Evolutionary conservation across 2,888 invertebrate species (phyloP), one percentile per base, ranked within the genome.

Genomic region (Keiferia lycopersicella): DNA sequence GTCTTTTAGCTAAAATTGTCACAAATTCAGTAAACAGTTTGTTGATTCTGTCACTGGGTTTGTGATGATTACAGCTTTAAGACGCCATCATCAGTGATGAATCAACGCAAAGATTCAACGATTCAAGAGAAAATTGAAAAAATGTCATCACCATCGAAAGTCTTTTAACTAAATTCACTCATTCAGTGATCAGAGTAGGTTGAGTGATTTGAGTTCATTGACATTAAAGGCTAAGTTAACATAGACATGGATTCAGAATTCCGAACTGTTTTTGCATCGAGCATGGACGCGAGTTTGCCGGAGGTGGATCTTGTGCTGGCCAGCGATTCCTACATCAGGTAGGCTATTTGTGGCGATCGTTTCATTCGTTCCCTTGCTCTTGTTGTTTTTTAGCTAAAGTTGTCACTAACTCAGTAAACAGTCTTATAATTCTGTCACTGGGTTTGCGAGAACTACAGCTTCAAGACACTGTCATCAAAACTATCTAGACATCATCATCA

Each of bases 31-130:
- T 39, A 58, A 18, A 58, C 18, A 39, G 58, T 58, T 38, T 45
- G 14, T 6, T 57, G 2, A 39, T 18, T 58, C 58, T 58, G 67
- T 69, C 74, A 75, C 71, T 72, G 71, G 71, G 71, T 69, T 62
- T 60, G 50, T 67, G 68, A 70, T 68, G 64, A 65, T 63, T 66
- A 48, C 53, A 16, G 18, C 10, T 66, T 48, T 20, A 41, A 38
- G 64, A 62, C 56, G 62, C 48, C 39, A 57, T 53, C 51, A 41
- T 64, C 66, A 64, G 26, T 6, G n/a, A n/a, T n/a, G n/a, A n/a
- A n/a, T n/a, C n/a, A n/a, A n/a, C n/a, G n/a, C n/a, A n/a, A n/a
- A n/a, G n/a, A n/a, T n/a, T n/a, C n/a, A n/a, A n/a, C n/a, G n/a
- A n/a, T n/a, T n/a, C n/a, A n/a, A n/a, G n/a, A n/a, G n/a, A n/a